Percentiles rank a stretch among this genome's conserved stretches.
These are phyloP conservation scores for Paramacrobiotus metropolitanus DNA, from an alignment of 1,140 invertebrate genomes.

Conservation along the genomic window DNA sequence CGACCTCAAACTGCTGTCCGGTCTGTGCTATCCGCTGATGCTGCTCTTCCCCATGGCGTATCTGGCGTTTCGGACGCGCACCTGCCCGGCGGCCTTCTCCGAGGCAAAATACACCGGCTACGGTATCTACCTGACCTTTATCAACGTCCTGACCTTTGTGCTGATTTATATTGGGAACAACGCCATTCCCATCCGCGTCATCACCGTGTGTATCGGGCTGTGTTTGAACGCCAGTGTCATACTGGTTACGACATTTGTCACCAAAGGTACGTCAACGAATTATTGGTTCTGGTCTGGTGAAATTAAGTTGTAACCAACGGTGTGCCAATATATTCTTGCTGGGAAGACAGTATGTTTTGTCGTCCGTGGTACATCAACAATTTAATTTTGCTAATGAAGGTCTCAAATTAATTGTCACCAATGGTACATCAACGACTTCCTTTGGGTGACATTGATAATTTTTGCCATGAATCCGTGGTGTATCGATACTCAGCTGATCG, in stretches of 20 bases:
- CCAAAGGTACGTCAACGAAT: neutral
- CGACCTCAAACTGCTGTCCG: neutral
- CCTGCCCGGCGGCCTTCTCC: neutral
- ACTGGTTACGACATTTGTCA: neutral
- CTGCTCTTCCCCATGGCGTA: constrained; percentile 1
- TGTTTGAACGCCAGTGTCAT: constrained; percentile 1
- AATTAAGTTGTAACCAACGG: neutral
- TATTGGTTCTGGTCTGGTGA: neutral
- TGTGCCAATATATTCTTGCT: neutral
- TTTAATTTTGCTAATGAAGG: no score
- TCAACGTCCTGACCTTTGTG: constrained; percentile 1
- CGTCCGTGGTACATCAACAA: no score
- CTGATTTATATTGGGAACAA: constrained; percentile 2
- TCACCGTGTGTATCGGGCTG: constrained; percentile 1
- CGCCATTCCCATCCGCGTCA: neutral
- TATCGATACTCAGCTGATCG: no score
- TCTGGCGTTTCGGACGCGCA: neutral
- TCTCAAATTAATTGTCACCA: no score
- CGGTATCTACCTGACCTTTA: neutral
- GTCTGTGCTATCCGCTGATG: neutral
- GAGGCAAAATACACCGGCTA: neutral
- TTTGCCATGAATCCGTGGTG: no score
- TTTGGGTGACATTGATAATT: no score
- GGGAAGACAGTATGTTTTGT: neutral
- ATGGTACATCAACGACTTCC: no score